Percentiles rank a stretch among this genome's conserved stretches.
Evolutionary conservation across 2,113 vertebrate species (phyloP).

Genomic region (Kryptolebias marmoratus): DNA sequence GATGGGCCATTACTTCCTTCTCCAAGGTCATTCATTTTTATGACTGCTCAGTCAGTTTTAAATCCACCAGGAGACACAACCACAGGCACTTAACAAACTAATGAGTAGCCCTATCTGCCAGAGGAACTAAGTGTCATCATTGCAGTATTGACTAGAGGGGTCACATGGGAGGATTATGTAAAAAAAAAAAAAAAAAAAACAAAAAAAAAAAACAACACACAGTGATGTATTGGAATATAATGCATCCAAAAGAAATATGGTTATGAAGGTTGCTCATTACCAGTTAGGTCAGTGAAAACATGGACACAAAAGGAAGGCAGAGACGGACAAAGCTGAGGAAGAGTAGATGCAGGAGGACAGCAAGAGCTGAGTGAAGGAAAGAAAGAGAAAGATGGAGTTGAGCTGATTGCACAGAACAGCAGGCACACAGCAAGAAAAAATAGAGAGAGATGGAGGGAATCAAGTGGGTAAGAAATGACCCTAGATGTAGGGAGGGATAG

Average conservation of each 20-base stretch:
- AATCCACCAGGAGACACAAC: constrained; percentile 61
- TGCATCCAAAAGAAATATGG: neutral
- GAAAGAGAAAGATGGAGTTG: constrained; percentile 37
- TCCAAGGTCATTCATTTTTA: constrained; percentile 67
- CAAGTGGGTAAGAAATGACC: constrained; percentile 46
- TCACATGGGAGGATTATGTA: neutral
- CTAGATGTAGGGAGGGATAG: constrained; percentile 25
- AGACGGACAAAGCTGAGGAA: constrained; percentile 20
- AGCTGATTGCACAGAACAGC: constrained; percentile 4
- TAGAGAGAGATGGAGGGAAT: constrained; percentile 11
- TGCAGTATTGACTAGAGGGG: constrained; percentile 52
- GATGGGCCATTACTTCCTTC: constrained; percentile 50
- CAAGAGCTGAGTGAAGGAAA: neutral
- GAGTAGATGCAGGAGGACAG: constrained; percentile 7
- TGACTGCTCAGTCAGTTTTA: constrained; percentile 61
- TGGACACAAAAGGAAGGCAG: constrained; percentile 27
- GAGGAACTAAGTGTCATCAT: constrained; percentile 57
- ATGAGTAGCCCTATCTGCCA: constrained; percentile 63
- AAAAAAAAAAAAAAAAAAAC: neutral
- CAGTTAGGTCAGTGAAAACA: constrained; percentile 10
- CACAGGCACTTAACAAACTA: constrained; percentile 71
- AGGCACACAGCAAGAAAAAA: constrained; percentile 5
- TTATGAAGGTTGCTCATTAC: constrained; percentile 54
- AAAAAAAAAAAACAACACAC: neutral
- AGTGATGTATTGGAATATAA: constrained; percentile 51